A percentile compares a stretch with the other conserved stretches of the same genome.
These are phyloP conservation scores for Andrena haemorrhoa DNA, from an alignment of 2,888 invertebrate species.

Conservation along the genomic window DNA sequence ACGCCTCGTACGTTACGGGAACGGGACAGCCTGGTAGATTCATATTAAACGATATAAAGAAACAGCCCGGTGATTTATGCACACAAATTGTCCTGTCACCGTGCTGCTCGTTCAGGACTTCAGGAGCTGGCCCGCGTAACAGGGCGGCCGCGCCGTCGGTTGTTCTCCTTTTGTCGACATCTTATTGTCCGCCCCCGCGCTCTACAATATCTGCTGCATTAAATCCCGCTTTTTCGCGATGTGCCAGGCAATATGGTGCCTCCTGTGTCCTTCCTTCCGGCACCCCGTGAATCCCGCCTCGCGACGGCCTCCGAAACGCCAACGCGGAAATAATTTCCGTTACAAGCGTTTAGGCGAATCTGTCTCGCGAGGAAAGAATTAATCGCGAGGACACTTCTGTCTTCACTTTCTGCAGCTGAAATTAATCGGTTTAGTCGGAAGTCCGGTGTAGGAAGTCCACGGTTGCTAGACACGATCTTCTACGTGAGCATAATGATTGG, in stretches of 20 bases:
- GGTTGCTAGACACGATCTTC: too few relatives aligned
- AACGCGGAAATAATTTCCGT: conserved; percentile 48
- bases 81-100: conserved; percentile 84
- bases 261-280: conserved; percentile 45
- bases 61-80: conserved; percentile 82
- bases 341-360: conserved; percentile 24
- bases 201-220: conserved; percentile 78
- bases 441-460: not conserved
- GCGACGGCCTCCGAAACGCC: conserved; percentile 24
- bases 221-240: conserved; percentile 78
- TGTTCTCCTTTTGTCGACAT: conserved; percentile 68
- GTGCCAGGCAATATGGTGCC: conserved; percentile 68
- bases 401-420: not conserved
- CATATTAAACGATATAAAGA: conserved; percentile 84
- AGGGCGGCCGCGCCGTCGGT: conserved; percentile 34
- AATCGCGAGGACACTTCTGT: conserved; percentile 9
- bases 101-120: conserved; percentile 63
- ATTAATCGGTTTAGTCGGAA: not conserved
- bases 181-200: conserved; percentile 69
- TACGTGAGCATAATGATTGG: not conserved
- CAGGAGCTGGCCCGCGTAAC: conserved; percentile 48
- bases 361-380: conserved; percentile 7
- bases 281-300: conserved; percentile 34
- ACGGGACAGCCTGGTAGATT: conserved; percentile 72
- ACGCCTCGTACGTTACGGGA: conserved; percentile 70